Evolutionary conservation across 2,888 invertebrate genomes (phyloP).

Genomic region (Meghimatium bilineatum): DNA sequence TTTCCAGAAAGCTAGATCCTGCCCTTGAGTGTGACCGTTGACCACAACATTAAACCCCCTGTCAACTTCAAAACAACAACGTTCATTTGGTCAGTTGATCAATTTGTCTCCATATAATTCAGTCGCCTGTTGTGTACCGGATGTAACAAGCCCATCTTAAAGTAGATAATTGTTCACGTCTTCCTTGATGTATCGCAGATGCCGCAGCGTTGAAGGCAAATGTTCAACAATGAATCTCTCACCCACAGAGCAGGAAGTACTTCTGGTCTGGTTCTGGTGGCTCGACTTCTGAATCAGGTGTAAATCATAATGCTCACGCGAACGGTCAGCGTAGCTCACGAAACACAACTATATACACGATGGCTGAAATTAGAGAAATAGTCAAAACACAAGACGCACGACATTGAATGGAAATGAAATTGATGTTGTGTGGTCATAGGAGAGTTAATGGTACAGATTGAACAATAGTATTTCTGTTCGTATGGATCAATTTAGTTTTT

Average conservation of each 20-base stretch:
- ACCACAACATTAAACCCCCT: no score
- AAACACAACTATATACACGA: not conserved
- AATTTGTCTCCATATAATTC: slow-evolving; percentile 1
- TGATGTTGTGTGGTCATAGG: no score
- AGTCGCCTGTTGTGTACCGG: not conserved
- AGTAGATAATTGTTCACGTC: slow-evolving; percentile 1
- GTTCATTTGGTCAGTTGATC: not conserved
- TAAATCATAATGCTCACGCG: slow-evolving; percentile 17
- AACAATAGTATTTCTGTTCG: no score
- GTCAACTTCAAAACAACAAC: not conserved
- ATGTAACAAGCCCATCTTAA: not conserved
- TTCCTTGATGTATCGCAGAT: not conserved
- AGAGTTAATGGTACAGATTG: no score
- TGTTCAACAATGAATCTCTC: not conserved
- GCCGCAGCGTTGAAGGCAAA: not conserved
- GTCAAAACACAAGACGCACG: not conserved
- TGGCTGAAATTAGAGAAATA: not conserved
- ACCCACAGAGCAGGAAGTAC: not conserved
- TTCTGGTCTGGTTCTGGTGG: not conserved
- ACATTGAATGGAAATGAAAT: not conserved
- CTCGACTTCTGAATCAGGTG: not conserved
- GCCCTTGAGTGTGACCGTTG: no score
- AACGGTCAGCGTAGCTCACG: not conserved
- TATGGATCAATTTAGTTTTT: no score
- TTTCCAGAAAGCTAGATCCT: no score